Evolutionary conservation across 2,113 vertebrate genomes (phyloP).

Genomic region (Anhinga rufa): DNA sequence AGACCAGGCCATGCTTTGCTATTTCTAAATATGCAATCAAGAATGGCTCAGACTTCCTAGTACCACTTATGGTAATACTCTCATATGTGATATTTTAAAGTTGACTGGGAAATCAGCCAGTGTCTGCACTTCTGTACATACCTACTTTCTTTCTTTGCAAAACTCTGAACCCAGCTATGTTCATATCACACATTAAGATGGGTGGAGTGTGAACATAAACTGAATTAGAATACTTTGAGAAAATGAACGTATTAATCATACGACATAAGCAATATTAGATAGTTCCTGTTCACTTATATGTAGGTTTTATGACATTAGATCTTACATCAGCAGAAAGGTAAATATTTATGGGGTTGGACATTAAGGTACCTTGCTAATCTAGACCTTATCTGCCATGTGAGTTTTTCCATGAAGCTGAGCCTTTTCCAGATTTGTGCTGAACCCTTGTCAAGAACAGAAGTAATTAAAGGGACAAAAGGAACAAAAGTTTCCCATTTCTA

Average conservation of each 20-base stretch:
- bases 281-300: neutral
- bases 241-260: neutral
- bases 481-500: neutral
- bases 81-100: neutral
- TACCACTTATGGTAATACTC: neutral
- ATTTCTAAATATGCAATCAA: neutral
- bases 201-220: neutral
- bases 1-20: neutral
- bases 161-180: neutral
- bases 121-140: neutral
- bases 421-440: neutral
- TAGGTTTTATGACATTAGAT: neutral
- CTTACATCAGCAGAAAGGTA: neutral
- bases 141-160: neutral
- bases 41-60: neutral
- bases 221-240: neutral
- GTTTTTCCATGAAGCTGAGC: neutral
- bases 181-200: neutral
- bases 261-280: neutral
- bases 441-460: neutral
- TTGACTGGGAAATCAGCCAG: neutral
- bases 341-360: neutral
- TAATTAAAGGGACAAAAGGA: neutral
- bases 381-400: neutral
- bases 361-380: neutral